Conservation (phyloP, 2,888 invertebrate species). For the Hofmannophila pseudospretella region DNA sequence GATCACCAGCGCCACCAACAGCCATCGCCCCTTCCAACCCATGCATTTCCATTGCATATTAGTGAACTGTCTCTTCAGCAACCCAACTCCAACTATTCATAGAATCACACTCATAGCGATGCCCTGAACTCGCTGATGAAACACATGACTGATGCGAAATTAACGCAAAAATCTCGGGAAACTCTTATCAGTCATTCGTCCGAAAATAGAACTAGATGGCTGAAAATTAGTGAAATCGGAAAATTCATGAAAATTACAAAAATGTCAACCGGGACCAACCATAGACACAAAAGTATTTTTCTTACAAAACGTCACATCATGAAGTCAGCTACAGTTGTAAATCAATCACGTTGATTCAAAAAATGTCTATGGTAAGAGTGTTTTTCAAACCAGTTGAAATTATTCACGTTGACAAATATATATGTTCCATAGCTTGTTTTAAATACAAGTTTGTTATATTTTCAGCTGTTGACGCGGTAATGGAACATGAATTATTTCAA, state of each 20-base stretch:
- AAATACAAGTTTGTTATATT: too few species aligned
- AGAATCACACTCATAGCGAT: conserved; percentile 39
- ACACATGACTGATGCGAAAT: conserved; percentile 39
- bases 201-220: conserved; percentile 66
- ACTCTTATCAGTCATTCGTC: conserved; percentile 67
- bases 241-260: conserved; percentile 46
- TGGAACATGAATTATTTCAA: too few species aligned
- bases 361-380: too few species aligned
- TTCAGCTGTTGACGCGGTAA: too few species aligned
- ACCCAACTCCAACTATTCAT: conserved; percentile 38
- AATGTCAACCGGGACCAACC: conserved; percentile 39
- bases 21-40: conserved; percentile 56
- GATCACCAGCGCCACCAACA: conserved; percentile 42
- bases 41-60: conserved; percentile 71
- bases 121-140: conserved; percentile 27
- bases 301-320: too few species aligned
- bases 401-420: too few species aligned
- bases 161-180: conserved; percentile 40
- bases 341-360: too few species aligned
- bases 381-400: too few species aligned
- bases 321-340: too few species aligned
- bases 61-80: conserved; percentile 30
- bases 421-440: too few species aligned
- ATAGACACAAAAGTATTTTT: conserved; percentile 26
- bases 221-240: conserved; percentile 56